Percentiles rank a stretch among this genome's conserved stretches.
Conservation (phyloP, 2,797 vertebrate species). For the Cuniculus paca region DNA sequence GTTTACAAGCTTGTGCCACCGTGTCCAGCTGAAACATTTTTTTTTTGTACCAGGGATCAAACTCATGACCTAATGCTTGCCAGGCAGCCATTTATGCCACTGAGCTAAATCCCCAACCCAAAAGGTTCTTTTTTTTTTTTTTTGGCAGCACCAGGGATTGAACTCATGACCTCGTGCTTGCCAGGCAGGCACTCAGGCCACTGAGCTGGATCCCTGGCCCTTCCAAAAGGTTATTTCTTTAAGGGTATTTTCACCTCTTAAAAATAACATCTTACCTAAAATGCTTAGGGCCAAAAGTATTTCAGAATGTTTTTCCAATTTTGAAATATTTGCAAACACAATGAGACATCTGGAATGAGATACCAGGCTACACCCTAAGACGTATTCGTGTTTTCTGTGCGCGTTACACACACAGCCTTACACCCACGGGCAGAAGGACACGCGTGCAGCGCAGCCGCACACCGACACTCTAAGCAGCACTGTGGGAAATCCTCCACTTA, state of each 20-base stretch:
- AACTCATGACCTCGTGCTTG: too few relatives aligned
- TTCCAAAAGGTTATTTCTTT: not conserved
- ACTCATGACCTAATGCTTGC: too few relatives aligned
- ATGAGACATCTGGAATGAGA: not conserved
- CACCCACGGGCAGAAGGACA: too few relatives aligned
- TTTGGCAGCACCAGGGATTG: too few relatives aligned
- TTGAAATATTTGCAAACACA: not conserved
- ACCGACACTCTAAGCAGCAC: not conserved
- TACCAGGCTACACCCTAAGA: not conserved
- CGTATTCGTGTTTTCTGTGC: not conserved
- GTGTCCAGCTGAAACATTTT: not conserved
- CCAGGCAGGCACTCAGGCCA: too few relatives aligned
- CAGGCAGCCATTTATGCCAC: too few relatives aligned
- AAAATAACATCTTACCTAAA: not conserved
- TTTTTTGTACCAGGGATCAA: too few relatives aligned
- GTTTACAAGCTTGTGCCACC: not conserved
- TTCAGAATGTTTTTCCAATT: not conserved
- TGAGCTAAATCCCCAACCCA: too few relatives aligned
- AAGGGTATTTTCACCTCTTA: conserved; percentile 56
- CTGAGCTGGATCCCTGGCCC: too few relatives aligned
- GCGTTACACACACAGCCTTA: not conserved
- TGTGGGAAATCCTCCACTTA: not conserved
- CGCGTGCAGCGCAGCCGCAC: too few relatives aligned
- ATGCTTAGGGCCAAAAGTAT: not conserved
- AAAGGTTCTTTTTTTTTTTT: too few relatives aligned